These are phyloP conservation scores for Keiferia lycopersicella DNA, from an alignment of 2,888 invertebrate species.

Conservation along the genomic window DNA sequence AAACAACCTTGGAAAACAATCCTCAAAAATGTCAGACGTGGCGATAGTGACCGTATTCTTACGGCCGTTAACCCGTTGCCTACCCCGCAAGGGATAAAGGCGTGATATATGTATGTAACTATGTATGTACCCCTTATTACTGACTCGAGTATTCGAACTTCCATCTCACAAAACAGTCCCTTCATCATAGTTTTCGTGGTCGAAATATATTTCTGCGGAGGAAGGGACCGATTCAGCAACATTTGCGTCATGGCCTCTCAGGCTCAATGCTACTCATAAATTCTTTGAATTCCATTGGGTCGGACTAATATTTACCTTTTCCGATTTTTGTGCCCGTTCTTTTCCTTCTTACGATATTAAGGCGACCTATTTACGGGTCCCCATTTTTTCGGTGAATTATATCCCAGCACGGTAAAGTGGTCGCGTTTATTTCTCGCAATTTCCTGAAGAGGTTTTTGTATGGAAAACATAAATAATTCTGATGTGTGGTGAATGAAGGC, in stretches of 20 bases:
- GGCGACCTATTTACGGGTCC: constrained; percentile 22
- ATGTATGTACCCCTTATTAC: too few species aligned
- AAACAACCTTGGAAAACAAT: too few species aligned
- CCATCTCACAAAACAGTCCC: constrained; percentile 4
- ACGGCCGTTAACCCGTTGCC: too few species aligned
- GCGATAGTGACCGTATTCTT: too few species aligned
- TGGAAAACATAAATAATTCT: background rate
- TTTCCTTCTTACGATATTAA: constrained; percentile 5
- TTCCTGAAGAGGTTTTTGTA: constrained; percentile 3
- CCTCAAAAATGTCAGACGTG: too few species aligned
- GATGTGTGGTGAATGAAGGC: background rate
- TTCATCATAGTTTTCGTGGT: too few species aligned
- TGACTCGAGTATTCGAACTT: background rate
- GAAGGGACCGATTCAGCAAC: constrained; percentile 15
- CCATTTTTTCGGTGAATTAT: constrained; percentile 24
- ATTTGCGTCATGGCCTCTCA: constrained; percentile 4
- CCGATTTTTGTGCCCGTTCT: constrained; percentile 17
- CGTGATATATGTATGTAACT: too few species aligned
- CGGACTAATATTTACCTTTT: constrained; percentile 20
- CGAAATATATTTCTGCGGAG: constrained; percentile 1
- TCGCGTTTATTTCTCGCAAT: constrained; percentile 21
- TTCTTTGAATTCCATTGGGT: constrained; percentile 17
- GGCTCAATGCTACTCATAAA: constrained; percentile 15
- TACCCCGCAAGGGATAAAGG: too few species aligned
- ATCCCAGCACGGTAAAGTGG: constrained; percentile 21